Evolutionary conservation across 2,113 vertebrate species (phyloP).

Genomic region (Salvelinus namaycush): DNA sequence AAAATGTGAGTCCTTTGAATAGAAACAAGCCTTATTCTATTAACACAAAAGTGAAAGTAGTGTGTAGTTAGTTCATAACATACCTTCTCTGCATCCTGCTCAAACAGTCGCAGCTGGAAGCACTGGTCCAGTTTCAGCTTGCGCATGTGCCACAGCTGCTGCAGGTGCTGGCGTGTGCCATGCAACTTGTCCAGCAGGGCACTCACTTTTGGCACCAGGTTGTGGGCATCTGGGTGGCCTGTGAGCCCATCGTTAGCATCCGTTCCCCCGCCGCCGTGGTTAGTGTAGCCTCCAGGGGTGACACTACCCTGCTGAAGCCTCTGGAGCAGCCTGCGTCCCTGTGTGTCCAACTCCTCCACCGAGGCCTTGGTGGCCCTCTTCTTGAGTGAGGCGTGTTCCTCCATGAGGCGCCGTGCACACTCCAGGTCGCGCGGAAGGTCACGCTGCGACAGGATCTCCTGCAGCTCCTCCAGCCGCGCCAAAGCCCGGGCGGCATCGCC

Average conservation of each 20-base stretch:
- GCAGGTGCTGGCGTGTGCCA: conserved; percentile 92
- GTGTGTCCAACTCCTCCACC: conserved; percentile 91
- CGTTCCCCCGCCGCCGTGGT: conserved; percentile 56
- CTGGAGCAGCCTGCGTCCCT: conserved; percentile 92
- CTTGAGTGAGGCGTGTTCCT: conserved; percentile 91
- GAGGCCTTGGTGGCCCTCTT: conserved; percentile 95
- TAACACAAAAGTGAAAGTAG: background rate
- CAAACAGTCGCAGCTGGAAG: conserved; percentile 95
- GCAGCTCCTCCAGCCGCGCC: conserved; percentile 91
- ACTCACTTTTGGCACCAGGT: conserved; percentile 89
- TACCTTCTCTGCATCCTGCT: conserved; percentile 98
- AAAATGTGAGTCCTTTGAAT: background rate
- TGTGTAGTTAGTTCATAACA: too few species aligned
- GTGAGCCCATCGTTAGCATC: conserved; percentile 75
- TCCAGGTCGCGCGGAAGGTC: conserved; percentile 94
- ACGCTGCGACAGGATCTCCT: conserved; percentile 92
- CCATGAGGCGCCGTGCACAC: conserved; percentile 89
- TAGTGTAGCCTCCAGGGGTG: conserved; percentile 79
- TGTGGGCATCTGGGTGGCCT: conserved; percentile 87
- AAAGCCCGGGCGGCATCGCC: conserved; percentile 89
- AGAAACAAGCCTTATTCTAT: background rate
- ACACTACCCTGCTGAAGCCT: conserved; percentile 84
- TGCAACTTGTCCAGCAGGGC: conserved; percentile 93
- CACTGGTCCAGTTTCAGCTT: conserved; percentile 98
- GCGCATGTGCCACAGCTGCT: conserved; percentile 97